Base-by-base conservation (phyloP, 2,888 invertebrate species). In the Chrysotoxum bicinctum region DNA sequence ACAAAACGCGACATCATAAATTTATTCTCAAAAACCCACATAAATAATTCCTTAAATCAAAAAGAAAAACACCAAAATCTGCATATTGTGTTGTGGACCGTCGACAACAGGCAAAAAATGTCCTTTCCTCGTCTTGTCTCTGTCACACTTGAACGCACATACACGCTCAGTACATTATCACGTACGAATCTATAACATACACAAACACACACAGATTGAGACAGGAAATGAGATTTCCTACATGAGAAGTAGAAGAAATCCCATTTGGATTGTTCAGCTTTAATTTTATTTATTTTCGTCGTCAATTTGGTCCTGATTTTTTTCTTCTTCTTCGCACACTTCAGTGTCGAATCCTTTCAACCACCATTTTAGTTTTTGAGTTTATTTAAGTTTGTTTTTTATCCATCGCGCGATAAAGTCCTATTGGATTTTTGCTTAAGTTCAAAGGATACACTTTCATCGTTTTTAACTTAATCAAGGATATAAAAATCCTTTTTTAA, bases 61-160 rank as follows among this genome's bases (percentile, higher is more conserved):
- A 56, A 66, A 74, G 19, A 45, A 70, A 70, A 45, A 43, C 62
- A 62, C 52, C 48, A 70, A 43, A 84, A 69, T 70, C 69, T 83
- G 74, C 79, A 84, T 84, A 84, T 72, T n/a, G 14, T 26, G 70
- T 43, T 69, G 76, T 80, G 81, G 85, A 85, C 85, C 85, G 81
- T 77, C 76, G 85, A 85, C 85, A 85, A 85, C 85, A 85, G 85
- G 76, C 85, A 73, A 80, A 77, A 72, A 85, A 85, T 77, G 73
- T 81, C 85, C 72, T 73, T 76, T 56, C 76, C 56, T 81, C 80
- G 75, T 76, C 76, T 69, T 85, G 85, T 77, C 81, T 77, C 85
- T 77, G 76, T 85, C 81, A 73, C 85, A 73, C 85, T 76, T 72
- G 43, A 54, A 43, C 52, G 43, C 48, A 21, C 37, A 50, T 40